A percentile compares a stretch with the other conserved stretches of the same genome.
Conservation (phyloP, 2,888 invertebrate genomes). For the Palloptera scutellata region DNA sequence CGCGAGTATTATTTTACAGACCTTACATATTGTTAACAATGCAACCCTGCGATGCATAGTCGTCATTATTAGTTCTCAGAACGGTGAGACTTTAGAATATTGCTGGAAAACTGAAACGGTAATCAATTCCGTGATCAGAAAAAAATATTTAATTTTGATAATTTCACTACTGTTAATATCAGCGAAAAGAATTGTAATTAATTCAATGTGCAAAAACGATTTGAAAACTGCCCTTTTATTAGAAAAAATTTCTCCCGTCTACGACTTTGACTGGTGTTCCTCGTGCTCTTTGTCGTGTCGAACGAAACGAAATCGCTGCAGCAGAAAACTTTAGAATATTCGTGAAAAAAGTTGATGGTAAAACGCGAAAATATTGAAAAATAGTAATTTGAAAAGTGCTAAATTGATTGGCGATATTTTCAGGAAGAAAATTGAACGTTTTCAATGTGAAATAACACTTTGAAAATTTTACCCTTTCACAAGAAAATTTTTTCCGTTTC, state of each 20-base stretch:
- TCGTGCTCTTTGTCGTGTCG: constrained; percentile 28
- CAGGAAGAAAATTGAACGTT: constrained; percentile 8
- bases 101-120: constrained; percentile 40
- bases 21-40: too few species aligned
- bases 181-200: constrained; percentile 32
- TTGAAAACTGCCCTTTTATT: constrained; percentile 35
- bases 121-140: constrained; percentile 34
- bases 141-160: constrained; percentile 31
- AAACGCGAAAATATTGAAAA: constrained; percentile 25
- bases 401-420: constrained; percentile 18
- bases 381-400: constrained; percentile 8
- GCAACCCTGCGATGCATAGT: too few species aligned
- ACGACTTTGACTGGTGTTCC: constrained; percentile 4
- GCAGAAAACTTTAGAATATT: constrained; percentile 26
- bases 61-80: too few species aligned
- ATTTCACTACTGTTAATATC: constrained; percentile 8
- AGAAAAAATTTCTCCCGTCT: too few species aligned
- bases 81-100: constrained; percentile 34
- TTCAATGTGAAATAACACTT: constrained; percentile 6
- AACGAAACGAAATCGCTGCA: constrained; percentile 29
- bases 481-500: constrained; percentile 26
- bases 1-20: too few species aligned
- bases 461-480: constrained; percentile 28
- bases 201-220: constrained; percentile 35
- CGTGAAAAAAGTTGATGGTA: constrained; percentile 27